Percentiles rank a stretch among this genome's conserved stretches.
phyloP scores from a whole-genome alignment of 2,113 vertebrate genomes.

The Excalfactoria chinensis region DNA sequence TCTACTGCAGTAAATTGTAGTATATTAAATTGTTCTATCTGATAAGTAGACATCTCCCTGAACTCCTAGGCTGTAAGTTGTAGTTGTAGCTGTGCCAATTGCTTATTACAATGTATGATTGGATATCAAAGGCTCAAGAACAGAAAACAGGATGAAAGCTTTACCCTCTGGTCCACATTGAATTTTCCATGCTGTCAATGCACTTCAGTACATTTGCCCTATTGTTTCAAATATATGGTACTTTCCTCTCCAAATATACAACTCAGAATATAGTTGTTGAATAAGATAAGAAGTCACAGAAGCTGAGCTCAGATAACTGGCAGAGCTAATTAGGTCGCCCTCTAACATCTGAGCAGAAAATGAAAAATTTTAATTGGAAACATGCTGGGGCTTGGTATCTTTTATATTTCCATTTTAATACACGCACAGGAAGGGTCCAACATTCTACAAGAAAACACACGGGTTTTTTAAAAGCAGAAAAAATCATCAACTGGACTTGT shows the following conservation, averaged over 20 bases:
- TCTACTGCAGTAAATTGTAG: background rate
- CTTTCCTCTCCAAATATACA: background rate
- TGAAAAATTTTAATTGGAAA: constrained; percentile 42
- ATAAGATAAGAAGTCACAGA: background rate
- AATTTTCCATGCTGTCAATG: background rate
- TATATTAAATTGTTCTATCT: background rate
- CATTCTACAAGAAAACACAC: background rate
- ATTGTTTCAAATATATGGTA: background rate
- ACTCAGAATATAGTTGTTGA: background rate
- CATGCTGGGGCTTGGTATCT: background rate
- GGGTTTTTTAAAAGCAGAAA: background rate
- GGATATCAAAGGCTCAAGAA: background rate
- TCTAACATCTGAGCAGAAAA: constrained; percentile 18
- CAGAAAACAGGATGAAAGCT: background rate
- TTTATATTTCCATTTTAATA: background rate
- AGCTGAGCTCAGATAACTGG: background rate
- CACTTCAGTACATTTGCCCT: background rate
- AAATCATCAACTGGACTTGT: background rate
- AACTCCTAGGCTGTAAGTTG: background rate
- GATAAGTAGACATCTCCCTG: background rate
- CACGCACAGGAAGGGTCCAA: background rate
- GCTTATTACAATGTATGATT: background rate
- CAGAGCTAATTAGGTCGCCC: constrained; percentile 34
- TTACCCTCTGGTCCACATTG: background rate
- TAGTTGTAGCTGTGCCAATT: background rate